Base-by-base conservation (phyloP, 2,797 vertebrate species). In the Acanthornis magna region DNA sequence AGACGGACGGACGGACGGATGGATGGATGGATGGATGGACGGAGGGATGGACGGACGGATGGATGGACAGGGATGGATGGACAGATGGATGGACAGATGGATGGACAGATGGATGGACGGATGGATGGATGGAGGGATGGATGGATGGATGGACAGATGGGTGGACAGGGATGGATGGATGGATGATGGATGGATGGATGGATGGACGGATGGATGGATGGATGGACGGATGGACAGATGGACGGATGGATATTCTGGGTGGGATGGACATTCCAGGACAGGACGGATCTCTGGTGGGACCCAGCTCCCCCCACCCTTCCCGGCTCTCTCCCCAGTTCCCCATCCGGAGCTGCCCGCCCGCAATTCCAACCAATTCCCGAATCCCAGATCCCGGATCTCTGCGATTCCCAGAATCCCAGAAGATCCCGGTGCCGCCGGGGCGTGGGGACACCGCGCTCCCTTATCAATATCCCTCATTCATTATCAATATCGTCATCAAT, bases 401-500 rank as follows among this genome's bases (percentile, higher is more conserved):
- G 38, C 38, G 38, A 38, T 38, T 38, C 38, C 38, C 38, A 38
- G 38, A 38, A 38, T 38, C 38, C 38, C 38, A 38, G 38, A 38
- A 16, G 21, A 63, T 63, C 66, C 47, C 8, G 11, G 48, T 53
- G 78, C 66, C 55, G 61, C 78, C 2, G 3, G 32, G 78, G 3
- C 0, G 0, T 26, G 78, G 38, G 55, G 32, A 61, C 55, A 71
- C 38, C 5, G 2, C 4, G 0, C 10, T 70, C 45, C 45, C 38
- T 38, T 11, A 38, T 38, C 38, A 38, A 38, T 38, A 38, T 38
- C 38, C 38, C 38, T 38, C 38, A 38, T 12, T 38, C 38, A 38
- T 38, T 38, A 38, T 38, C 38, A 43, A 43, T 43, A 43, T 43
- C 42, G 17, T 9, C 17, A 71, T 9, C 27, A 20, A 36, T 17